Conservation (phyloP, 2,113 vertebrate species). For the Myxocyprinus asiaticus region DNA sequence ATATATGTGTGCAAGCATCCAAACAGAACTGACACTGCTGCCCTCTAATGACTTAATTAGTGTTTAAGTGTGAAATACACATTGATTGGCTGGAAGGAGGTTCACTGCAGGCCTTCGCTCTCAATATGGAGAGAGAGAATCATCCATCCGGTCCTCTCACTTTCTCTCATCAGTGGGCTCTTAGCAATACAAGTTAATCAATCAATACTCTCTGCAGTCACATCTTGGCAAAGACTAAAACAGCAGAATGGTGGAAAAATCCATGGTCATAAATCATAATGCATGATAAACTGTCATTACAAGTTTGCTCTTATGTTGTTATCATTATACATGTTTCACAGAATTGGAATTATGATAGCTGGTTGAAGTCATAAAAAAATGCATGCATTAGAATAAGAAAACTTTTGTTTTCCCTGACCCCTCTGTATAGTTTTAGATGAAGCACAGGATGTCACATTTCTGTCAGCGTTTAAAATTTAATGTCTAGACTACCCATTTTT, state of each 20-base stretch:
- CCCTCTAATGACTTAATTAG: conserved; percentile 68
- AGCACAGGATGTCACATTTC: too few species aligned
- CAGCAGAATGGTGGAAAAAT: neutral
- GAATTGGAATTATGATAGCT: too few species aligned
- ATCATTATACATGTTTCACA: neutral
- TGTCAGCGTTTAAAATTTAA: too few species aligned
- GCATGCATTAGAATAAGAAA: neutral
- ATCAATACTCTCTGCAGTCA: conserved; percentile 34
- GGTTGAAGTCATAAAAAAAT: neutral
- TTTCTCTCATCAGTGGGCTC: conserved; percentile 38
- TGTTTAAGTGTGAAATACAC: conserved; percentile 67
- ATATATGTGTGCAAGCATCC: conserved; percentile 27
- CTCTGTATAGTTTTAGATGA: too few species aligned
- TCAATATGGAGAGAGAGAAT: conserved; percentile 36
- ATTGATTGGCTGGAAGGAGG: conserved; percentile 61
- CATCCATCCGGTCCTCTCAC: conserved; percentile 49
- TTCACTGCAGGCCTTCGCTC: conserved; percentile 41
- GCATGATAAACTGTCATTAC: neutral
- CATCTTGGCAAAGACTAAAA: conserved; percentile 9
- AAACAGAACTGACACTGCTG: conserved; percentile 47
- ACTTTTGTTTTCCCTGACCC: too few species aligned
- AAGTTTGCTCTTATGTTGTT: neutral
- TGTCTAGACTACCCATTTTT: neutral
- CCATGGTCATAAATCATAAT: conserved; percentile 16
- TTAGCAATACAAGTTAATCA: conserved; percentile 39